Evolutionary conservation across 2,797 vertebrate genomes (phyloP).

Genomic region (Etheostoma perlongum): DNA sequence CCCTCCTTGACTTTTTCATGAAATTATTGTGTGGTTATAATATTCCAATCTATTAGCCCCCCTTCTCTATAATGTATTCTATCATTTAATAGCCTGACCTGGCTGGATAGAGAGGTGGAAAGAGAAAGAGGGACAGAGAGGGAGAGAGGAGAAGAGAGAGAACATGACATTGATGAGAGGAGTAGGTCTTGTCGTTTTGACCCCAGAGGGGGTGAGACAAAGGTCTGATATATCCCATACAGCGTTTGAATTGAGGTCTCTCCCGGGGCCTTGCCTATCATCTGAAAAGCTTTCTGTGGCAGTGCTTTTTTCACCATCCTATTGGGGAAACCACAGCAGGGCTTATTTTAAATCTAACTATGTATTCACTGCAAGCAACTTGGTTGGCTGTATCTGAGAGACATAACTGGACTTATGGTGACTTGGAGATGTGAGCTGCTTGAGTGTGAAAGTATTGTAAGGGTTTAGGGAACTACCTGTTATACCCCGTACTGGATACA

Average conservation of each 20-base stretch:
- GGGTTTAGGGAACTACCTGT: not conserved
- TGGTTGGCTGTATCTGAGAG: not conserved
- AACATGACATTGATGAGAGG: constrained; percentile 78
- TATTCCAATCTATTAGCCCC: constrained; percentile 99
- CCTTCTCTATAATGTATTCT: constrained; percentile 95
- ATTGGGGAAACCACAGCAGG: constrained; percentile 2
- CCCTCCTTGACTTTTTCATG: constrained; percentile 98
- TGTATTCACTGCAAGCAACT: not conserved
- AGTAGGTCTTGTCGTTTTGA: constrained; percentile 81
- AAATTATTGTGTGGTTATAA: constrained; percentile 99
- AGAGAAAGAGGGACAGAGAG: constrained; percentile 45
- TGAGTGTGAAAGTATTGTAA: not conserved
- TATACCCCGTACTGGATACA: not conserved
- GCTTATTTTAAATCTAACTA: constrained; percentile 25
- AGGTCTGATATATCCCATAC: constrained; percentile 76
- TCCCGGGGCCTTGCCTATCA: constrained; percentile 73
- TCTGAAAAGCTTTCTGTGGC: constrained; percentile 48
- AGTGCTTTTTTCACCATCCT: constrained; percentile 24
- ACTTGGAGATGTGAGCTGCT: not conserved
- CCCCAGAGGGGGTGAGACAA: constrained; percentile 77
- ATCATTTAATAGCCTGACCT: constrained; percentile 95
- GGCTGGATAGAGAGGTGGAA: constrained; percentile 65
- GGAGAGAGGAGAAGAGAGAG: constrained; percentile 47
- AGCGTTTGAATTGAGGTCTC: constrained; percentile 78
- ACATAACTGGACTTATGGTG: not conserved